phyloP scores from a whole-genome alignment of 2,113 vertebrate species.

The Pavo muticus region DNA sequence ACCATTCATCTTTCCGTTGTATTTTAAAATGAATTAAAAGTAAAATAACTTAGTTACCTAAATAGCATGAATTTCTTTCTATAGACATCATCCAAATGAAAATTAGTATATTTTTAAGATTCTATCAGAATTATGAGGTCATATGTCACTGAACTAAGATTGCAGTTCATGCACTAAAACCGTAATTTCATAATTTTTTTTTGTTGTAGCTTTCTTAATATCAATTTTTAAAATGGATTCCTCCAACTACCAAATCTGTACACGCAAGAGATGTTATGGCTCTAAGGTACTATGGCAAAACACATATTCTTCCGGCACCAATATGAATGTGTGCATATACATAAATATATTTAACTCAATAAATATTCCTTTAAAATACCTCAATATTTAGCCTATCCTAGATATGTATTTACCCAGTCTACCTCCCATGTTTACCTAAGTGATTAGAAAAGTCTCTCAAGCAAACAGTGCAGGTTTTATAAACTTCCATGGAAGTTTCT shows the following conservation, averaged over 20 bases:
- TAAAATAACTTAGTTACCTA: background rate
- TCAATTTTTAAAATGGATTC: slow-evolving; percentile 45
- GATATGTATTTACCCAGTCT: slow-evolving; percentile 79
- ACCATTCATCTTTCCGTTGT: background rate
- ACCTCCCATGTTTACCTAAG: slow-evolving; percentile 76
- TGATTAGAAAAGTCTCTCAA: slow-evolving; percentile 75
- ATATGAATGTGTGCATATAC: background rate
- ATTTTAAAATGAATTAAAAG: background rate
- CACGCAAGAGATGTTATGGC: background rate
- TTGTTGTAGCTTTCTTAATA: background rate
- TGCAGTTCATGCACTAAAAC: background rate
- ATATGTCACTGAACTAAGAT: background rate
- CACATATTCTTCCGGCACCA: slow-evolving; percentile 40
- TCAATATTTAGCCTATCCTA: slow-evolving; percentile 78
- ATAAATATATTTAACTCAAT: slow-evolving; percentile 78
- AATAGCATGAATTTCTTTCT: background rate
- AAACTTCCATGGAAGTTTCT: slow-evolving; percentile 71
- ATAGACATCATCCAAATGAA: background rate
- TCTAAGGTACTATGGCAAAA: slow-evolving; percentile 29
- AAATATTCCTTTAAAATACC: slow-evolving; percentile 77
- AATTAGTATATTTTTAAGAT: background rate
- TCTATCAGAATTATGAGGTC: background rate
- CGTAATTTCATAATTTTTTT: slow-evolving; percentile 2
- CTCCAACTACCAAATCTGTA: background rate
- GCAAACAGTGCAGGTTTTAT: slow-evolving; percentile 74